Conservation (phyloP, 2,113 vertebrate species). For the Leucopternis melanops region DNA sequence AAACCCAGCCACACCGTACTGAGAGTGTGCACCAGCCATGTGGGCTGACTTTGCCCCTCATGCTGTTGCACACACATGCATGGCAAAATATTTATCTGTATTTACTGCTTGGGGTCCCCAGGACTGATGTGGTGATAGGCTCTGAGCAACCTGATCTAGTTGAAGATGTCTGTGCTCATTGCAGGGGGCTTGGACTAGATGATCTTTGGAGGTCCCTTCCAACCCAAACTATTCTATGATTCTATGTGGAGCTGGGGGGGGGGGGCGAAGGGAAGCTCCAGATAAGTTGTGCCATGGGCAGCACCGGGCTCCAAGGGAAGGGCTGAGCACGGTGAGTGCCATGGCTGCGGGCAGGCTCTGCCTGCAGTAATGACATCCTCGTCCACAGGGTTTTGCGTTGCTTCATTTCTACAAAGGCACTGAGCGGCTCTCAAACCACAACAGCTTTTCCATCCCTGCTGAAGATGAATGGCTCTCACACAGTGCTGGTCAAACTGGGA, state of each 20-base stretch:
- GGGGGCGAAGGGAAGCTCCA: neutral
- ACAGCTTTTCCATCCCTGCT: neutral
- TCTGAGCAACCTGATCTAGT: neutral
- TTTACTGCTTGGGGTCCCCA: neutral
- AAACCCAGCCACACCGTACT: rapidly evolving
- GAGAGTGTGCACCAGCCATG: rapidly evolving
- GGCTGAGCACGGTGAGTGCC: rapidly evolving
- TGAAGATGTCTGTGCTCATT: neutral
- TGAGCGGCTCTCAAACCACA: neutral
- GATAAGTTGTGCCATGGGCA: neutral
- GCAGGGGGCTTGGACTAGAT: neutral
- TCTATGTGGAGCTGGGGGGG: neutral
- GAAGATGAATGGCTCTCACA: neutral
- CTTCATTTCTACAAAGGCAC: neutral
- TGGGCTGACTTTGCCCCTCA: no score
- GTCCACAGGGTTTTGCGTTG: rapidly evolving
- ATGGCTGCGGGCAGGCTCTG: rapidly evolving
- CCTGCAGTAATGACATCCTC: rapidly evolving
- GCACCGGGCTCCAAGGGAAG: rapidly evolving
- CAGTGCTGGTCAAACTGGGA: neutral
- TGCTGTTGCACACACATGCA: no score
- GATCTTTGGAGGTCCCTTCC: neutral
- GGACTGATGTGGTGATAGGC: neutral
- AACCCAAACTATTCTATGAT: neutral
- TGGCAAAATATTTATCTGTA: neutral